Percentiles rank a stretch among this genome's conserved stretches.
These are phyloP conservation scores for Coremacera marginata DNA, from an alignment of 2,888 invertebrate genomes.

Conservation along the genomic window DNA sequence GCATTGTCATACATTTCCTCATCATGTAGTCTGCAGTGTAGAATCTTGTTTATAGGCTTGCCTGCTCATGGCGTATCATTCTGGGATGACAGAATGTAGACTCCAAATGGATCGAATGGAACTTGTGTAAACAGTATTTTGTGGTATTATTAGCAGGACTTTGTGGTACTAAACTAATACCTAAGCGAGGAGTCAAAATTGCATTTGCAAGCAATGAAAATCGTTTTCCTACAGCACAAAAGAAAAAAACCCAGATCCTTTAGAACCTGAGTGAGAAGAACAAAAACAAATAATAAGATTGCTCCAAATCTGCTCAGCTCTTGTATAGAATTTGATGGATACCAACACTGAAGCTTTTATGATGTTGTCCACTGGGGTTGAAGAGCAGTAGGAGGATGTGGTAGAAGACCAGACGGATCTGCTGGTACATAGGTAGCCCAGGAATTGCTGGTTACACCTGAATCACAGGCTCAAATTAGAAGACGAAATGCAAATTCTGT, in stretches of 20 bases:
- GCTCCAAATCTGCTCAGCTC: background rate
- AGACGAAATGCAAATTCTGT: conserved; percentile 20
- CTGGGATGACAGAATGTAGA: background rate
- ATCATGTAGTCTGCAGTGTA: background rate
- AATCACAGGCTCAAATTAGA: conserved; percentile 17
- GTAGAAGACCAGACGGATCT: background rate
- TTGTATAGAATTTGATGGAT: background rate
- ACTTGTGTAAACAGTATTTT: conserved; percentile 5
- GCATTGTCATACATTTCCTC: background rate
- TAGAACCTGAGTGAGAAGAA: background rate
- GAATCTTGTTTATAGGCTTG: conserved; percentile 10
- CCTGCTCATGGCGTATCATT: background rate
- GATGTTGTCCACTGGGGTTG: background rate
- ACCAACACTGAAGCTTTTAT: background rate
- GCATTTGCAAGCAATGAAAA: background rate
- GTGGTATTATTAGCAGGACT: conserved; percentile 9
- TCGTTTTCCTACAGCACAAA: background rate
- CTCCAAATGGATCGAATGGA: background rate
- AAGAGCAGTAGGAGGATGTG: background rate
- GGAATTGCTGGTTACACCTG: background rate
- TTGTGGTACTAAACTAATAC: background rate
- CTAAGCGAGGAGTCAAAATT: conserved; percentile 9
- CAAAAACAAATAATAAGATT: conserved; percentile 3
- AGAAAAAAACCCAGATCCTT: background rate
- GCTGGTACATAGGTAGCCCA: background rate